Conservation (phyloP, 2,113 vertebrate genomes). For the Toxotes jaculatrix region DNA sequence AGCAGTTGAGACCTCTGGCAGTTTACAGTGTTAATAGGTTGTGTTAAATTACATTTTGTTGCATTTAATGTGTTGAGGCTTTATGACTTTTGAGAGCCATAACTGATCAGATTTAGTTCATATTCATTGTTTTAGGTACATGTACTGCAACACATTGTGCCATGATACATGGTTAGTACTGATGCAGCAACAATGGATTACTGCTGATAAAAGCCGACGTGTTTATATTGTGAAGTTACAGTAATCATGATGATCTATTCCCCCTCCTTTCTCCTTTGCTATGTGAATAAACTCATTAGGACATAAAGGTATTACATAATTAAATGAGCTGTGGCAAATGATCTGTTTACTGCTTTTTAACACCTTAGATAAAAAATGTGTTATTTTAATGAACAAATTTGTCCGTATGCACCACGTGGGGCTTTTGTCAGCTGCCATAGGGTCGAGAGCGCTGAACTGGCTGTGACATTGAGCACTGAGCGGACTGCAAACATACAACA, state of each 20-base stretch:
- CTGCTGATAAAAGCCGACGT: background rate
- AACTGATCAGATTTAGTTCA: background rate
- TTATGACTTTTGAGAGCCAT: background rate
- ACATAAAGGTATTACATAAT: background rate
- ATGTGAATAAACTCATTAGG: background rate
- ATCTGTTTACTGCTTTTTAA: conserved; percentile 15
- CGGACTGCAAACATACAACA: background rate
- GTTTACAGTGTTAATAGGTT: background rate
- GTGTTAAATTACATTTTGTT: background rate
- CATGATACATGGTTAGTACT: background rate
- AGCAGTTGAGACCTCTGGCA: background rate
- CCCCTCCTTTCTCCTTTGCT: background rate
- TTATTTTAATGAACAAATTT: background rate
- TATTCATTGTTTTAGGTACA: background rate
- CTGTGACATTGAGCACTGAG: conserved; percentile 8
- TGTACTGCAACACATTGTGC: background rate
- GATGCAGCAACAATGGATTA: background rate
- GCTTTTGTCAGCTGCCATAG: background rate
- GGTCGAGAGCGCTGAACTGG: background rate
- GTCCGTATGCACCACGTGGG: background rate
- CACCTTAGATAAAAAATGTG: conserved; percentile 5
- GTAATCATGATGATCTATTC: background rate
- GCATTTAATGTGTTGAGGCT: background rate
- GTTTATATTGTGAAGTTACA: conserved; percentile 6
- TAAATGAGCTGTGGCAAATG: background rate